Percentiles rank a stretch among this genome's conserved stretches.
These are phyloP conservation scores for Drosophila athabasca DNA, from an alignment of 1,140 invertebrate genomes.

Conservation along the genomic window DNA sequence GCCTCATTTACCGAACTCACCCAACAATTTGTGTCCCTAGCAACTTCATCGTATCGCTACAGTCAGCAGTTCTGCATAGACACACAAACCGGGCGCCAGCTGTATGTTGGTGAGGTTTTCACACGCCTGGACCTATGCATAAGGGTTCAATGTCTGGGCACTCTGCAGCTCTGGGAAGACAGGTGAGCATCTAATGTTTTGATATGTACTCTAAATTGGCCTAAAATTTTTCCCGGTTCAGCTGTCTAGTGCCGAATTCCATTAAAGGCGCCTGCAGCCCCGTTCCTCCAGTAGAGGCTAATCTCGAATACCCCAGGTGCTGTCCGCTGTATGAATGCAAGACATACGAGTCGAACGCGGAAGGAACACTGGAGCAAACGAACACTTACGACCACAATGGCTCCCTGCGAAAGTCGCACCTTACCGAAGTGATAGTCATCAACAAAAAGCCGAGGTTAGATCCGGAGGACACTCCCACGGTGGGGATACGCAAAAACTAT, in stretches of 20 bases:
- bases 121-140: constrained; percentile 66
- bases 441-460: constrained; percentile 6
- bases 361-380: constrained; percentile 51
- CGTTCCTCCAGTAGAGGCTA: constrained; percentile 35
- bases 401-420: constrained; percentile 36
- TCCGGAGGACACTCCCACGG: background rate
- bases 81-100: constrained; percentile 54
- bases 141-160: constrained; percentile 73
- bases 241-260: constrained; percentile 58
- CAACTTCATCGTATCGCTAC: constrained; percentile 17
- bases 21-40: background rate
- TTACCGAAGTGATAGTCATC: constrained; percentile 58
- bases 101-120: constrained; percentile 70
- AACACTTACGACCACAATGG: constrained; percentile 68
- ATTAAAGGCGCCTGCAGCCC: constrained; percentile 52
- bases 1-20: background rate
- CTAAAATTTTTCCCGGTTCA: constrained; percentile 7
- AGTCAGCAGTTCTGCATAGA: constrained; percentile 57
- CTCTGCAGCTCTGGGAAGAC: constrained; percentile 72
- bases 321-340: constrained; percentile 74
- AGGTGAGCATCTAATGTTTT: constrained; percentile 41
- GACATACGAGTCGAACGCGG: constrained; percentile 34
- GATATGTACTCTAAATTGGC: background rate
- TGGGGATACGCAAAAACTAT: constrained; percentile 49
- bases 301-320: constrained; percentile 68